These are phyloP conservation scores for Alfaro cultratus DNA, from an alignment of 2,797 vertebrate species.

Conservation along the genomic window DNA sequence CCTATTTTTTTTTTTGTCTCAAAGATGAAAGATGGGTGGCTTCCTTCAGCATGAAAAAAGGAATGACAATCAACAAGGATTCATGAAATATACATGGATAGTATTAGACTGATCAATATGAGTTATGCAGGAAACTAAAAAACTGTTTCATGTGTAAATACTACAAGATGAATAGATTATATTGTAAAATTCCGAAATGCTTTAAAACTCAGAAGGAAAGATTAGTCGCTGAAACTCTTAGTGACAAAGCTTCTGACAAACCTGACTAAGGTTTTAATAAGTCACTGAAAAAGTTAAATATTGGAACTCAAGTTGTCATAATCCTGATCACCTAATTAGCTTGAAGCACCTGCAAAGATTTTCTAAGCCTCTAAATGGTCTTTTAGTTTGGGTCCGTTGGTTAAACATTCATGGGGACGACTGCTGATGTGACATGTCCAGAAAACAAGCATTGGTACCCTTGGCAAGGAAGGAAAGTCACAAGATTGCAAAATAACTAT, in stretches of 20 bases:
- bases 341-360: background rate
- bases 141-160: background rate
- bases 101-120: slow-evolving; percentile 24
- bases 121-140: slow-evolving; percentile 19
- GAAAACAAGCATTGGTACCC: background rate
- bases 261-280: background rate
- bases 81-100: slow-evolving; percentile 18
- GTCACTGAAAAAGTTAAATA: background rate
- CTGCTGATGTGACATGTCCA: background rate
- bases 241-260: background rate
- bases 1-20: background rate
- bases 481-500: background rate
- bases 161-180: background rate
- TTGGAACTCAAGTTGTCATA: background rate
- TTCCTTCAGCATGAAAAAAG: slow-evolving; percentile 3
- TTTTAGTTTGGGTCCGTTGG: background rate
- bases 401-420: background rate
- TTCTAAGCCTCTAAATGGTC: background rate
- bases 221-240: background rate
- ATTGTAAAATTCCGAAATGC: background rate
- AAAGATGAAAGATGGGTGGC: background rate
- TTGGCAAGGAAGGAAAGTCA: background rate
- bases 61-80: slow-evolving; percentile 3
- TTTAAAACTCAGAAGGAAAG: background rate
- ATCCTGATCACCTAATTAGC: background rate